Percentiles rank a stretch among this genome's conserved stretches.
Evolutionary conservation across 2,888 invertebrate genomes (phyloP).

Genomic region (Chrysolina oricalcia): DNA sequence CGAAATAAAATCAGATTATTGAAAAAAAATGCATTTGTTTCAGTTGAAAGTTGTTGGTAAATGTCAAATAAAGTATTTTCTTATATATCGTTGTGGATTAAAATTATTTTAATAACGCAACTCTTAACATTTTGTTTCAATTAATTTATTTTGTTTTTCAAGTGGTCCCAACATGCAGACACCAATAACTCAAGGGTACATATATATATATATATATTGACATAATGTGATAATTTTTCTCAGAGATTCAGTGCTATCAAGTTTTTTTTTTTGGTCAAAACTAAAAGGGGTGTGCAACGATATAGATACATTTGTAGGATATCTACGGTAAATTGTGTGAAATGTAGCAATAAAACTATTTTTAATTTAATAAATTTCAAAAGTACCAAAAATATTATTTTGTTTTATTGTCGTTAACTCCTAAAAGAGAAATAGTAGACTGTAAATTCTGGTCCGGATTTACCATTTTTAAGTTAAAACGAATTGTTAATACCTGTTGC

Average conservation of each 20-base stretch:
- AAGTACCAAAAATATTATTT: slow-evolving; percentile 16
- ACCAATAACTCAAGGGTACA: not conserved
- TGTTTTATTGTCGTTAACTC: too few relatives aligned
- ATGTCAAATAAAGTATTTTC: not conserved
- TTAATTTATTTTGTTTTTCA: not conserved
- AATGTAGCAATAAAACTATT: slow-evolving; percentile 58
- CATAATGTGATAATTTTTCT: slow-evolving; percentile 30
- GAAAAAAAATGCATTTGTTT: slow-evolving; percentile 1
- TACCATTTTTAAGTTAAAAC: too few relatives aligned
- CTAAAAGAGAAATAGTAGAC: too few relatives aligned
- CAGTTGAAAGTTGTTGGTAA: not conserved
- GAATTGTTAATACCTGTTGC: too few relatives aligned
- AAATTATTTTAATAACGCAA: not conserved
- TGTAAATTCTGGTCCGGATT: too few relatives aligned
- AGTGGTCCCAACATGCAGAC: not conserved
- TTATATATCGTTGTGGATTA: slow-evolving; percentile 7
- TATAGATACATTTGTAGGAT: slow-evolving; percentile 45
- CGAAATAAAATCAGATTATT: not conserved
- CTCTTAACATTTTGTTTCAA: not conserved
- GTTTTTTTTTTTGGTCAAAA: slow-evolving; percentile 1
- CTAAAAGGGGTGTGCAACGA: slow-evolving; percentile 21
- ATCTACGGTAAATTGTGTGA: slow-evolving; percentile 52
- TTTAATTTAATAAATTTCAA: slow-evolving; percentile 55
- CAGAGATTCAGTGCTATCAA: slow-evolving; percentile 18
- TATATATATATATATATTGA: slow-evolving; percentile 15